A percentile compares a stretch with the other conserved stretches of the same genome.
Conservation (phyloP, 1,140 invertebrate genomes). For the Drosophila willistoni region DNA sequence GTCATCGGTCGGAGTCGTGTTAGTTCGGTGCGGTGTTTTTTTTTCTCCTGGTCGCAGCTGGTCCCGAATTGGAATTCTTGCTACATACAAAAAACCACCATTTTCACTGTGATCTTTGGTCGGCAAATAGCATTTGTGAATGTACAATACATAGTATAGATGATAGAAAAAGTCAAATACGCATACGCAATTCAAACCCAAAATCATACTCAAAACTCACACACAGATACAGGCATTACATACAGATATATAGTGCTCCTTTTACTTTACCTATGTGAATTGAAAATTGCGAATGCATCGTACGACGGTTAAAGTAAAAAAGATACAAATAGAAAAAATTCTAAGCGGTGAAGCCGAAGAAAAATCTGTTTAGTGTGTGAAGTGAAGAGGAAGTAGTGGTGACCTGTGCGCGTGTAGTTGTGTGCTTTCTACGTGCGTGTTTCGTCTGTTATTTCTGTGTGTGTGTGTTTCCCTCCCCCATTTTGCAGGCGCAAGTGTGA, state of each 20-base stretch:
- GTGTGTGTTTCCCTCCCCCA: constrained; percentile 72
- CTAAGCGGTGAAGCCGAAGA: constrained; percentile 62
- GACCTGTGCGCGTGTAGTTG: constrained; percentile 76
- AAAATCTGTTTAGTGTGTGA: constrained; percentile 66
- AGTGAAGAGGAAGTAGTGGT: constrained; percentile 75
- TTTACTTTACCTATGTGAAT: constrained; percentile 58
- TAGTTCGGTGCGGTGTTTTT: constrained; percentile 60
- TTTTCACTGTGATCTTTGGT: constrained; percentile 61
- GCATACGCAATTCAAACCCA: constrained; percentile 28
- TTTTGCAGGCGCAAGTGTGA: constrained; percentile 72
- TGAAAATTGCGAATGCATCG: constrained; percentile 70
- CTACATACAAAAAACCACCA: constrained; percentile 38
- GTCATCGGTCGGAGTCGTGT: constrained; percentile 64
- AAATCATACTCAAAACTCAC: constrained; percentile 13
- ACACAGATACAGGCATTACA: constrained; percentile 23
- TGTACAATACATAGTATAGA: neutral
- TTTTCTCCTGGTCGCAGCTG: constrained; percentile 57
- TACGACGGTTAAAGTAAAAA: constrained; percentile 60
- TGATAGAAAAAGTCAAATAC: constrained; percentile 36
- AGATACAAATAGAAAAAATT: constrained; percentile 74
- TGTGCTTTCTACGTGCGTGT: constrained; percentile 67
- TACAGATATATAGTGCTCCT: neutral
- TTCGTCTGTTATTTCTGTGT: constrained; percentile 31
- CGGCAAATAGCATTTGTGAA: constrained; percentile 51
- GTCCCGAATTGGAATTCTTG: constrained; percentile 55